A percentile compares a stretch with the other conserved stretches of the same genome.
phyloP scores from a whole-genome alignment of 1,140 invertebrate species.

The Apocrypta bakeri region DNA sequence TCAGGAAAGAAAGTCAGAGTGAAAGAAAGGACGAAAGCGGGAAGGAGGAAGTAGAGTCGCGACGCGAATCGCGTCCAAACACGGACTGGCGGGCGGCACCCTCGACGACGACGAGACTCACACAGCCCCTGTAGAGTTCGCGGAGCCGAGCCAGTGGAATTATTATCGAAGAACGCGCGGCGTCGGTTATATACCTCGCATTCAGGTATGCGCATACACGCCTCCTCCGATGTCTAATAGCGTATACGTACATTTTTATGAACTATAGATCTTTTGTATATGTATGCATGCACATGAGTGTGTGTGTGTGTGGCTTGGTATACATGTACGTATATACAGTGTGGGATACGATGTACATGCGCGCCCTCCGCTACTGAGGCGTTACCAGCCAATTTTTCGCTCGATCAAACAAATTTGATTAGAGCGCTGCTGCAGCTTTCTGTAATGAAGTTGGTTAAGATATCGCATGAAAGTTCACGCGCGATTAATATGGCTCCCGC shows the following conservation, averaged over 20 bases:
- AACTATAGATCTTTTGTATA: too few relatives aligned
- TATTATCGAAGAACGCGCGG: slow-evolving; percentile 63
- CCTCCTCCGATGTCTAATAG: neutral
- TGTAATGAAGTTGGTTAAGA: neutral
- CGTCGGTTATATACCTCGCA: slow-evolving; percentile 29
- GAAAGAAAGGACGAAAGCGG: neutral
- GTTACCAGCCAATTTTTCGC: slow-evolving; percentile 39
- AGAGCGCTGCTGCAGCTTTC: neutral
- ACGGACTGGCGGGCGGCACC: slow-evolving; percentile 64
- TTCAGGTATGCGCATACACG: slow-evolving; percentile 1
- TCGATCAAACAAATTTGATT: slow-evolving; percentile 47
- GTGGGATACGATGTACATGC: neutral
- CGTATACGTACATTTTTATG: neutral
- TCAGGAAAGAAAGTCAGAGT: neutral
- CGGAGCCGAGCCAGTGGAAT: slow-evolving; percentile 46
- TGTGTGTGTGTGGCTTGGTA: too few relatives aligned
- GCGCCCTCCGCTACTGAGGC: neutral
- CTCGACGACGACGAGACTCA: slow-evolving; percentile 54
- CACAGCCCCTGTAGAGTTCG: slow-evolving; percentile 48
- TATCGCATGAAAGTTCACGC: too few relatives aligned
- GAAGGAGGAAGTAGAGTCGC: slow-evolving; percentile 53
- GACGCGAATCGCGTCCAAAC: slow-evolving; percentile 67
- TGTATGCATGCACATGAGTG: neutral
- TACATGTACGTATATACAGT: too few relatives aligned
- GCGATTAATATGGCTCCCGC: too few relatives aligned